A percentile compares a stretch with the other conserved stretches of the same genome.
phyloP scores from a whole-genome alignment of 2,113 vertebrate genomes.

The Sphaerodactylus townsendi region DNA sequence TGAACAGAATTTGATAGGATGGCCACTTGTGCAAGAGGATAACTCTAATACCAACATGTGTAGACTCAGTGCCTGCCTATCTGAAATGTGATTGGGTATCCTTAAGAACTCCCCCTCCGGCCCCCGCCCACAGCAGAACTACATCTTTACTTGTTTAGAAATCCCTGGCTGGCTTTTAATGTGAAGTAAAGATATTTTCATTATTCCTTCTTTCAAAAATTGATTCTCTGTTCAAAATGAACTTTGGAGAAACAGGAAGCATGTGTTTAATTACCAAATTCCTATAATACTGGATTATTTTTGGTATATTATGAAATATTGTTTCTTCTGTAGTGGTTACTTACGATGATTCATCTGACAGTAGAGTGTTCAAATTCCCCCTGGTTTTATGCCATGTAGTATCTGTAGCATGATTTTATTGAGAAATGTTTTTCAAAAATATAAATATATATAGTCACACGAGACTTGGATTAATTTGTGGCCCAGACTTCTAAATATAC shows the following conservation, averaged over 20 bases:
- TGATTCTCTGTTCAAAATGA: slow-evolving; percentile 24
- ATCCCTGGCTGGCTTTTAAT: slow-evolving; percentile 32
- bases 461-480: too few relatives aligned
- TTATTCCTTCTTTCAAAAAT: slow-evolving; percentile 48
- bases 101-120: background rate
- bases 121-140: background rate
- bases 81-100: slow-evolving; percentile 35
- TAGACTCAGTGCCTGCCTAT: background rate
- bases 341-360: background rate
- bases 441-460: too few relatives aligned
- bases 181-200: slow-evolving; percentile 48
- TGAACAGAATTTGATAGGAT: background rate
- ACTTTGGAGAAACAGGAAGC: slow-evolving; percentile 28
- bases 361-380: background rate
- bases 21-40: background rate
- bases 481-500: too few relatives aligned
- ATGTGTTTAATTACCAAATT: slow-evolving; percentile 26
- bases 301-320: background rate
- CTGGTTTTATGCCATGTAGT: background rate
- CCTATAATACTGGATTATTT: slow-evolving; percentile 3
- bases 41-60: background rate
- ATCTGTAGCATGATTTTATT: background rate
- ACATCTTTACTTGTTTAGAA: slow-evolving; percentile 54
- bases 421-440: background rate
- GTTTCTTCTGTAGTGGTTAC: background rate